These are phyloP conservation scores for Nasonia giraulti DNA, from an alignment of 1,140 invertebrate species.

Conservation along the genomic window DNA sequence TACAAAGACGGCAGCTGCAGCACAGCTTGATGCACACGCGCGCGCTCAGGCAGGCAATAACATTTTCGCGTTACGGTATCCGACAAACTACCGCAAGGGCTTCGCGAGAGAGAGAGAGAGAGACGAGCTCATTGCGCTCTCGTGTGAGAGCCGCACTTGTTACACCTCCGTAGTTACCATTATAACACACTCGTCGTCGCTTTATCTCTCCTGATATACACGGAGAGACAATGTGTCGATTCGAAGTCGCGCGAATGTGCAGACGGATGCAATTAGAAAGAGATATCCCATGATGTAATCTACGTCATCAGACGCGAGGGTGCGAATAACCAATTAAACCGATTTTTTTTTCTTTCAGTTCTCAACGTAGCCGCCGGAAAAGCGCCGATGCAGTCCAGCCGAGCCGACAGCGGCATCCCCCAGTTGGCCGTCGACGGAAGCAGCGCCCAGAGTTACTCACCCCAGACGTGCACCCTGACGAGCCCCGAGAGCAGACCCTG, in stretches of 20 bases:
- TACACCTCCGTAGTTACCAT: neutral
- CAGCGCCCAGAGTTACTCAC: constrained; percentile 86
- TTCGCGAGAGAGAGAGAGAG: neutral
- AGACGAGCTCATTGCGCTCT: neutral
- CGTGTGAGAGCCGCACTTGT: constrained; percentile 9
- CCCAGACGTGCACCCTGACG: constrained; percentile 91
- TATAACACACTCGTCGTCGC: neutral
- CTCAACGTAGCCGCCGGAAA: constrained; percentile 96
- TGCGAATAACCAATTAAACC: neutral
- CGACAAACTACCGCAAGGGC: constrained; percentile 71
- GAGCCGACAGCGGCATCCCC: constrained; percentile 87
- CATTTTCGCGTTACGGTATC: constrained; percentile 70
- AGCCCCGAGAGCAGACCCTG: constrained; percentile 88
- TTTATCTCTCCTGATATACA: too few species aligned
- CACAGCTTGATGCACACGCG: constrained; percentile 44
- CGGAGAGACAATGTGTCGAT: too few species aligned
- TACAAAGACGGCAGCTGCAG: neutral
- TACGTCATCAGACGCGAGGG: too few species aligned
- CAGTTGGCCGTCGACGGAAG: constrained; percentile 94
- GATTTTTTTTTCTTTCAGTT: constrained; percentile 78
- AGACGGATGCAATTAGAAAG: too few species aligned
- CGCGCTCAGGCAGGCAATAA: constrained; percentile 55
- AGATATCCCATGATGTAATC: too few species aligned
- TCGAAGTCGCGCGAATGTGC: too few species aligned
- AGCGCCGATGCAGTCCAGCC: constrained; percentile 95